phyloP scores from a whole-genome alignment of 2,888 invertebrate genomes.

The Ceramica pisi region DNA sequence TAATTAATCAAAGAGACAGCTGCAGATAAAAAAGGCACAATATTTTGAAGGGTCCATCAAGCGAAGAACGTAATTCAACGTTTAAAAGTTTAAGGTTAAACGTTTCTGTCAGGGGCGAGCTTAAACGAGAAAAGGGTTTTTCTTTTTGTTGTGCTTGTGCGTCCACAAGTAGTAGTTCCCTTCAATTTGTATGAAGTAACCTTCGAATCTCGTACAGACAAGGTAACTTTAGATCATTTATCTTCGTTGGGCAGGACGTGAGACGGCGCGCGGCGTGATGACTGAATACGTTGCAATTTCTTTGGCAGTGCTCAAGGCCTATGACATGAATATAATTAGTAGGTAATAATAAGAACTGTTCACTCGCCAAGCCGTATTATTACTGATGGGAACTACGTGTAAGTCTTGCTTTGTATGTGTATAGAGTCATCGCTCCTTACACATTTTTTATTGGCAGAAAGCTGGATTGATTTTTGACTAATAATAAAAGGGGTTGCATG shows the following conservation, averaged over 20 bases:
- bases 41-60: slow-evolving; percentile 63
- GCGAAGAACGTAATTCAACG: slow-evolving; percentile 53
- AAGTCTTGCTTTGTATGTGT: slow-evolving; percentile 31
- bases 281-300: slow-evolving; percentile 67
- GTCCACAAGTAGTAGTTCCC: slow-evolving; percentile 54
- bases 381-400: slow-evolving; percentile 43
- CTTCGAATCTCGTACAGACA: slow-evolving; percentile 60
- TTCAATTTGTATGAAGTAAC: slow-evolving; percentile 66
- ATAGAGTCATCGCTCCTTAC: slow-evolving; percentile 30
- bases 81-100: slow-evolving; percentile 70
- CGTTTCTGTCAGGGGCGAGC: slow-evolving; percentile 63
- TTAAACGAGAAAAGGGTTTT: slow-evolving; percentile 66
- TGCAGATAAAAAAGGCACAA: slow-evolving; percentile 48
- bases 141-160: slow-evolving; percentile 55
- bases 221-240: slow-evolving; percentile 68
- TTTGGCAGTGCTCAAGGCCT: slow-evolving; percentile 69
- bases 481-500: slow-evolving; percentile 10
- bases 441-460: slow-evolving; percentile 20
- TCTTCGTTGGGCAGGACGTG: slow-evolving; percentile 66
- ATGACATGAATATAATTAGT: slow-evolving; percentile 61
- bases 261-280: slow-evolving; percentile 62
- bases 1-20: slow-evolving; percentile 57
- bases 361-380: slow-evolving; percentile 51
- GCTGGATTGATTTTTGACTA: slow-evolving; percentile 23
- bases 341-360: slow-evolving; percentile 55